phyloP scores from a whole-genome alignment of 2,888 invertebrate genomes.

The Oeneis ivallda region DNA sequence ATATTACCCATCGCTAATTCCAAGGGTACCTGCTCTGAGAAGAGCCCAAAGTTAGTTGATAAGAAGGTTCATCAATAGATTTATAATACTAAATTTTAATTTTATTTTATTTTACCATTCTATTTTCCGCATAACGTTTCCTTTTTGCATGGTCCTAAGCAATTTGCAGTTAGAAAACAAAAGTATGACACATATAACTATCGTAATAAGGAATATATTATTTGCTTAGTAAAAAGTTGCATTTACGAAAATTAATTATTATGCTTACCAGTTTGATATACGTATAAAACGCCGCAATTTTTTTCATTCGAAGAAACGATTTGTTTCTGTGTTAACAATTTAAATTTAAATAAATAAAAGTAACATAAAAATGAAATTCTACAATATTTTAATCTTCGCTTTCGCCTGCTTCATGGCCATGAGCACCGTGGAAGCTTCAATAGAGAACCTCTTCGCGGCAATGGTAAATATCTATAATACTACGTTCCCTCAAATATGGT shows the following conservation, averaged over 20 bases:
- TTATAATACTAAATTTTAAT: no score
- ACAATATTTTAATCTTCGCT: slow-evolving; percentile 50
- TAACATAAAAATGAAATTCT: slow-evolving; percentile 50
- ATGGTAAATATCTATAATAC: slow-evolving; percentile 47
- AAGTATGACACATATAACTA: background rate
- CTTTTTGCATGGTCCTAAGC: background rate
- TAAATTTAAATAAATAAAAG: slow-evolving; percentile 29
- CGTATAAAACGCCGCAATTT: slow-evolving; percentile 10
- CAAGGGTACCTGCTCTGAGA: no score
- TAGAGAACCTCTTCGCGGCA: slow-evolving; percentile 59
- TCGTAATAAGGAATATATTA: background rate
- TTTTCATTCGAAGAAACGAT: slow-evolving; percentile 6
- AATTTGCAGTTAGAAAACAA: background rate
- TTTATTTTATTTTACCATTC: no score
- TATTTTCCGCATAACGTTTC: no score
- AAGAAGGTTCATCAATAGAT: no score
- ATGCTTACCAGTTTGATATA: background rate
- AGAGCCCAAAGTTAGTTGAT: no score
- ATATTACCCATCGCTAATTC: no score
- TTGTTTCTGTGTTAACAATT: background rate
- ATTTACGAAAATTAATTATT: background rate
- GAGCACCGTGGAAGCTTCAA: slow-evolving; percentile 46
- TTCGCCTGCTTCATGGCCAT: slow-evolving; percentile 52
- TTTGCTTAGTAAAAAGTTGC: background rate
- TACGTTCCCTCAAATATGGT: no score